Evolutionary conservation across 2,113 vertebrate species (phyloP), one percentile per base, ranked within the genome.

Genomic region (Garra rufa): DNA sequence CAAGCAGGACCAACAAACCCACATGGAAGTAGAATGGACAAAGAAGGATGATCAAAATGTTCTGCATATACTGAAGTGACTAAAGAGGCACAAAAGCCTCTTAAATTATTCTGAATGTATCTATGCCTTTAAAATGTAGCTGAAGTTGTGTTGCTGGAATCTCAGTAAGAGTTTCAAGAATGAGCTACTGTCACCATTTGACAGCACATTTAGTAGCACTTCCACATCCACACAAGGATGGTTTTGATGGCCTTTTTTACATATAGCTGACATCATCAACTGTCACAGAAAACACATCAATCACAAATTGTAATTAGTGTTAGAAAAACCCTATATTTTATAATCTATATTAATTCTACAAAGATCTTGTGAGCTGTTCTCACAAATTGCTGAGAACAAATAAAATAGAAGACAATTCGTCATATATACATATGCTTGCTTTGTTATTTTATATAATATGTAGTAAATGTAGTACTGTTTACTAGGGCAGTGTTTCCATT

Each of bases 11-110:
- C 73, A 77, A 93, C 7, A 96, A 95, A 82, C 96, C 97, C 0
- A 89, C 93, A 71, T 89, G 96, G 93, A 98, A 97, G 87, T 97
- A 91, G 96, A 88, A 82, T 24, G 19, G 9, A n/a, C n/a, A 13
- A 81, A 84, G 50, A 76, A 41, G 9, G 28, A 77, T 61, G 34
- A 52, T 11, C 21, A 41, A 59, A 2, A 26, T 41, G 30, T 82
- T 70, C 48, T 41, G 80, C 43, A 50, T 44, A 65, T 67, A 43
- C 2, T 61, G 41, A 26, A 61, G 21, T 57, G 14, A 57, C 75
- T 38, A 57, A 52, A 76, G 75, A 48, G 61, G 10, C 78, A 67
- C 59, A n/a, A 10, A n/a, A 44, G 73, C 52, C 55, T 63, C 52
- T 76, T 57, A 83, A 48, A 74, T 70, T 26, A 28, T 88, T 38